These are phyloP conservation scores for Labrus mixtus DNA, from an alignment of 2,113 vertebrate species.

Conservation along the genomic window DNA sequence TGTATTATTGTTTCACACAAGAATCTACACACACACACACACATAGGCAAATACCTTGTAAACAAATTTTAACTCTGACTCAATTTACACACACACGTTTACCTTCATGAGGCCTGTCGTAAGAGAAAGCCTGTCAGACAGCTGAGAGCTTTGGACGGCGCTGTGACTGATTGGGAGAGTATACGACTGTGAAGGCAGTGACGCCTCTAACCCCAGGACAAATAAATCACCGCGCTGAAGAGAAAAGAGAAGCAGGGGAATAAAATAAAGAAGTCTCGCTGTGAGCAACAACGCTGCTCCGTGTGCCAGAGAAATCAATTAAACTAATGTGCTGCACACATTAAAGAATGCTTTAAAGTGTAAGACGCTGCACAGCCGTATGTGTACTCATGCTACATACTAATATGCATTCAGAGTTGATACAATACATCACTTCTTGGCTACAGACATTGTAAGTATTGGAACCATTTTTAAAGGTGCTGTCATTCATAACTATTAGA, in stretches of 20 bases:
- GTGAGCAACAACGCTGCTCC: conserved; percentile 14
- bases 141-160: conserved; percentile 49
- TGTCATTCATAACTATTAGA: too few species aligned
- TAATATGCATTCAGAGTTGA: too few species aligned
- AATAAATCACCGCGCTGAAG: conserved; percentile 65
- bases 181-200: conserved; percentile 59
- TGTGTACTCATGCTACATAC: too few species aligned
- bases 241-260: conserved; percentile 48
- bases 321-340: conserved; percentile 40
- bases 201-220: conserved; percentile 52
- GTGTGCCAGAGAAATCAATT: conserved; percentile 53
- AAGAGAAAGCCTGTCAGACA: conserved; percentile 56
- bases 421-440: background rate
- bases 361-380: background rate
- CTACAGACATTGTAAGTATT: too few species aligned
- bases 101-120: conserved; percentile 30
- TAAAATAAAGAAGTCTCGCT: conserved; percentile 48
- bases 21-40: background rate
- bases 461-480: too few species aligned
- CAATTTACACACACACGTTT: conserved; percentile 23
- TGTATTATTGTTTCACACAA: background rate
- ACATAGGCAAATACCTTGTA: background rate
- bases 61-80: conserved; percentile 25
- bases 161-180: conserved; percentile 64
- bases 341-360: conserved; percentile 23